phyloP scores from a whole-genome alignment of 2,113 vertebrate genomes.

The Grallaria varia region DNA sequence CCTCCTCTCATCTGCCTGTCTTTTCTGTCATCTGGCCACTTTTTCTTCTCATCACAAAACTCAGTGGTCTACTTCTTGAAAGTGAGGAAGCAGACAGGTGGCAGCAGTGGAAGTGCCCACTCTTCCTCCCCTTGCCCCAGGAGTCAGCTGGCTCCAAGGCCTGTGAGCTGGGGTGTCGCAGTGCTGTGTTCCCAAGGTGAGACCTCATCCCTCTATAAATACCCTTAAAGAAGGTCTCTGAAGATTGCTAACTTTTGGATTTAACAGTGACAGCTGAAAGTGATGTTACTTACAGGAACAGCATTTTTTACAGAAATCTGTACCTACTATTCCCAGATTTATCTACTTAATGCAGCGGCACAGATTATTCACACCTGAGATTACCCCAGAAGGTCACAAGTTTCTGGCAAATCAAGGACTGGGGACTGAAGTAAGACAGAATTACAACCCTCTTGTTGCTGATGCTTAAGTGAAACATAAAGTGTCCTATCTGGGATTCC shows the following conservation, averaged over 20 bases:
- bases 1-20: not conserved
- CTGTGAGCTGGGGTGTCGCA: not conserved
- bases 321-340: not conserved
- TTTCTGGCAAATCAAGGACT: not conserved
- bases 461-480: not conserved
- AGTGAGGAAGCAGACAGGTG: not conserved
- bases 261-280: not conserved
- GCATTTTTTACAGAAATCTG: not conserved
- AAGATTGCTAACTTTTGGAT: not conserved
- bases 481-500: accelerated
- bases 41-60: not conserved
- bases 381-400: not conserved
- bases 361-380: not conserved
- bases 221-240: not conserved
- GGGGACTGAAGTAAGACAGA: not conserved
- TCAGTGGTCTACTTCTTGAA: not conserved
- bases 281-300: not conserved
- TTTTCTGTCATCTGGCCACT: not conserved
- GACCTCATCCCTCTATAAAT: not conserved
- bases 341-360: not conserved
- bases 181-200: accelerated
- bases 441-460: not conserved
- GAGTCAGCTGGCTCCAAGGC: not conserved
- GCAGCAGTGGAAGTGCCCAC: not conserved
- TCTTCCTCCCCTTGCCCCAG: not conserved